A percentile compares a stretch with the other conserved stretches of the same genome.
Evolutionary conservation across 1,140 invertebrate genomes (phyloP).

Genomic region (Argopecten irradians): DNA sequence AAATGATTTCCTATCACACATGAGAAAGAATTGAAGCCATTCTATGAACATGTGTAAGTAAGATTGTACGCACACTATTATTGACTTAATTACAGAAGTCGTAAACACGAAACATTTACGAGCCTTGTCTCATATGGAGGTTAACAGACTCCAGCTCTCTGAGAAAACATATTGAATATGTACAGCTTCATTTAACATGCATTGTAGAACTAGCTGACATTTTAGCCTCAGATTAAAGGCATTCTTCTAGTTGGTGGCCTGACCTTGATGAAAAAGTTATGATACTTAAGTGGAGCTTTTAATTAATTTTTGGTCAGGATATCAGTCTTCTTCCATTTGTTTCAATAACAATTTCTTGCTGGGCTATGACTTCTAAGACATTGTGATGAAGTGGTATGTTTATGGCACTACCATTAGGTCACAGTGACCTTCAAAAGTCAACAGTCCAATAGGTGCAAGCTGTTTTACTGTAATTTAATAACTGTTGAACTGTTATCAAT

Average conservation of each 20-base stretch:
- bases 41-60: background rate
- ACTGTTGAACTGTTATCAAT: too few relatives aligned
- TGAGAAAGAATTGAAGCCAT: background rate
- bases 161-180: background rate
- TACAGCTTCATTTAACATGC: background rate
- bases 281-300: too few relatives aligned
- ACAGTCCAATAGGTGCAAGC: too few relatives aligned
- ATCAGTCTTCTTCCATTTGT: too few relatives aligned
- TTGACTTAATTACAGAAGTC: slow-evolving; percentile 6
- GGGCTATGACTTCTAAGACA: too few relatives aligned
- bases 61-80: background rate
- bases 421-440: too few relatives aligned
- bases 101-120: background rate
- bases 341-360: too few relatives aligned
- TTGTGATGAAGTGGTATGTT: too few relatives aligned
- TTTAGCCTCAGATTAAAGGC: background rate
- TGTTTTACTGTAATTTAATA: too few relatives aligned
- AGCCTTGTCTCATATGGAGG: background rate
- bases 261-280: background rate
- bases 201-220: background rate
- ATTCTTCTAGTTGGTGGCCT: background rate
- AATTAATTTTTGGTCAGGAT: too few relatives aligned
- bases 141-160: background rate
- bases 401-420: too few relatives aligned
- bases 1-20: background rate